A percentile compares a stretch with the other conserved stretches of the same genome.
phyloP scores from a whole-genome alignment of 1,140 invertebrate genomes.

The Camponotus vicinus region DNA sequence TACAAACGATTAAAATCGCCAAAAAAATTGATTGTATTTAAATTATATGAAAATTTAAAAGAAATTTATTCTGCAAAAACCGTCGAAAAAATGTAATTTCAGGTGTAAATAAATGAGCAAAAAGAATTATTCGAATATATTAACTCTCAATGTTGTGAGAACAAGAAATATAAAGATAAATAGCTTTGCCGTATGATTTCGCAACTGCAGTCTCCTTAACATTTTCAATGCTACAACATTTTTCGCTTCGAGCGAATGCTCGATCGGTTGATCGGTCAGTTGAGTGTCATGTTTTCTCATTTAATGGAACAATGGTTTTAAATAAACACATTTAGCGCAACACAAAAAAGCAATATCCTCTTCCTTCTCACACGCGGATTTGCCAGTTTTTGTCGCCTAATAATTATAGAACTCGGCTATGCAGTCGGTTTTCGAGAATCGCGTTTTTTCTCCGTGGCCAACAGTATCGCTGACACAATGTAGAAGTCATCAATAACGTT shows the following conservation, averaged over 20 bases:
- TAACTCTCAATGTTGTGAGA: too few species aligned
- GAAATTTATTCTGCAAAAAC: too few species aligned
- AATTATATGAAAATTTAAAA: too few species aligned
- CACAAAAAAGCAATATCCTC: slow-evolving; percentile 38
- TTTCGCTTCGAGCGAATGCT: slow-evolving; percentile 14
- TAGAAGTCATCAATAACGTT: slow-evolving; percentile 53
- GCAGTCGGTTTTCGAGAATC: slow-evolving; percentile 29
- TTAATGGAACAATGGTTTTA: slow-evolving; percentile 28
- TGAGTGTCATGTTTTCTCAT: slow-evolving; percentile 31
- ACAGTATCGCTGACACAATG: slow-evolving; percentile 44
- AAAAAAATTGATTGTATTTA: too few species aligned
- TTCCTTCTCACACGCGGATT: background rate
- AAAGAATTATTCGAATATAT: too few species aligned
- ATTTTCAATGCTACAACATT: slow-evolving; percentile 48
- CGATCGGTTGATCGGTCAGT: too few species aligned
- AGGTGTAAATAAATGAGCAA: too few species aligned
- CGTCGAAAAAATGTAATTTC: too few species aligned
- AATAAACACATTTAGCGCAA: slow-evolving; percentile 16
- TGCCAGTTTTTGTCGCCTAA: slow-evolving; percentile 46
- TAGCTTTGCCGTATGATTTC: too few species aligned
- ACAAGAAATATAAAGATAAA: too few species aligned
- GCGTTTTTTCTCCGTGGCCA: slow-evolving; percentile 18
- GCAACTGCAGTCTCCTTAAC: background rate
- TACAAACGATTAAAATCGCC: too few species aligned
- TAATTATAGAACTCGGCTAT: slow-evolving; percentile 40